A percentile compares a stretch with the other conserved stretches of the same genome.
These are phyloP conservation scores for Zosterops hypoxanthus DNA, from an alignment of 2,113 vertebrate species.

Conservation along the genomic window DNA sequence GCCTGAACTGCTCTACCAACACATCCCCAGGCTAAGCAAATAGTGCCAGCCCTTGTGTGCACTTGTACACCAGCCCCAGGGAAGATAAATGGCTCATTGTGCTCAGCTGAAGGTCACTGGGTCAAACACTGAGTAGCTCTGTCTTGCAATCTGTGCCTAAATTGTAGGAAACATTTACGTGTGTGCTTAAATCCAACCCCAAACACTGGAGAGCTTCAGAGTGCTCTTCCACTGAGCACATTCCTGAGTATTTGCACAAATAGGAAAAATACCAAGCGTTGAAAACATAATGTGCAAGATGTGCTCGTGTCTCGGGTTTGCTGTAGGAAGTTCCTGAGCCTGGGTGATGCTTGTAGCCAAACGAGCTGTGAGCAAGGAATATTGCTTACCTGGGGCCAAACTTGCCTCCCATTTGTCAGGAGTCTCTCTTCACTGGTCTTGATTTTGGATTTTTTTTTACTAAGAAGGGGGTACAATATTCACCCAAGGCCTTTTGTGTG, in stretches of 20 bases:
- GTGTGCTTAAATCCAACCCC: constrained; percentile 1
- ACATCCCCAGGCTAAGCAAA: not conserved
- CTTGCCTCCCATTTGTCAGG: not conserved
- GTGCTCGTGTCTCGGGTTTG: not conserved
- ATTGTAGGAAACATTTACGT: constrained; percentile 33
- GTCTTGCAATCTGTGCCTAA: constrained; percentile 7
- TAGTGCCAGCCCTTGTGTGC: not conserved
- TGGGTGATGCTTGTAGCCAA: not conserved
- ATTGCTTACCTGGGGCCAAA: constrained; percentile 1
- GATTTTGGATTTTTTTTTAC: not conserved
- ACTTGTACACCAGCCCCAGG: not conserved
- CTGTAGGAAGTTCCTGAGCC: not conserved
- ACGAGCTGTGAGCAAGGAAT: not conserved
- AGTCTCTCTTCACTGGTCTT: not conserved
- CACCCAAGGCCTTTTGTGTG: not conserved
- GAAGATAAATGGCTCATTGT: constrained; percentile 35
- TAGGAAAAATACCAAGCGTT: not conserved
- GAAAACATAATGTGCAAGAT: not conserved
- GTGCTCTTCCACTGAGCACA: not conserved
- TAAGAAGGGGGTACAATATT: not conserved
- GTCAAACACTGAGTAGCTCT: constrained; percentile 27
- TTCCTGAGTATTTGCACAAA: constrained; percentile 38
- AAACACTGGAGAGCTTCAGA: constrained; percentile 12
- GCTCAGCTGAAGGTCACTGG: constrained; percentile 28
- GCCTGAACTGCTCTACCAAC: not conserved